Evolutionary conservation across 2,888 invertebrate genomes (phyloP).

Genomic region (Aporophyla lueneburgensis): DNA sequence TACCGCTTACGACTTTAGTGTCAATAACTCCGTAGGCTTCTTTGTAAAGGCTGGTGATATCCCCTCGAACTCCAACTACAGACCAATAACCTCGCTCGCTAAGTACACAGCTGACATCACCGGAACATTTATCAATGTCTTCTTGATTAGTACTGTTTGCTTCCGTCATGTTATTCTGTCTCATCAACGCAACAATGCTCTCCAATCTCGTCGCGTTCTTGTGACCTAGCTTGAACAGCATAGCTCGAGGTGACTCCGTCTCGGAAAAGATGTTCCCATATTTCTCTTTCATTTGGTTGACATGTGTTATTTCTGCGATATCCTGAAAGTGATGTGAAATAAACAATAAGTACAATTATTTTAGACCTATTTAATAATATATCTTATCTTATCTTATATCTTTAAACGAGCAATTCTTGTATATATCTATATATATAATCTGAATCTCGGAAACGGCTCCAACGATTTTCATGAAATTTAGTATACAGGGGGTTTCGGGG

Average conservation of each 20-base stretch:
- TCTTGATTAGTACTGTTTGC: slow-evolving; percentile 75
- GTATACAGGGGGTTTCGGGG: too few species aligned
- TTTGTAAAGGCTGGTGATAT: slow-evolving; percentile 76
- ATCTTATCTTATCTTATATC: too few species aligned
- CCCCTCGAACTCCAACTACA: slow-evolving; percentile 83
- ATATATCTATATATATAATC: too few species aligned
- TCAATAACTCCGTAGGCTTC: slow-evolving; percentile 90
- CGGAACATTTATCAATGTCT: slow-evolving; percentile 71
- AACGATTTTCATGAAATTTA: too few species aligned
- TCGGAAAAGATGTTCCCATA: slow-evolving; percentile 83
- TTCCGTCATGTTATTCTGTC: slow-evolving; percentile 82
- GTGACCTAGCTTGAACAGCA: slow-evolving; percentile 80
- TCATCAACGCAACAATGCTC: slow-evolving; percentile 83
- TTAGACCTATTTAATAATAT: neutral
- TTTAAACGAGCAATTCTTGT: too few species aligned
- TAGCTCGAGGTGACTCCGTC: slow-evolving; percentile 81
- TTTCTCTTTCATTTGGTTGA: slow-evolving; percentile 80
- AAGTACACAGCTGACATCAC: slow-evolving; percentile 76
- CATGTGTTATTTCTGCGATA: slow-evolving; percentile 81
- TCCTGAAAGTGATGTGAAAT: slow-evolving; percentile 75
- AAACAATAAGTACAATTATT: neutral
- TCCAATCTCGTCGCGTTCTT: slow-evolving; percentile 84
- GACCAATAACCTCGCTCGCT: slow-evolving; percentile 79
- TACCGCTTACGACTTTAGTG: slow-evolving; percentile 89
- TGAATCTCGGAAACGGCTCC: too few species aligned